Evolutionary conservation across 2,113 vertebrate species (phyloP).

Genomic region (Bufo gargarizans): DNA sequence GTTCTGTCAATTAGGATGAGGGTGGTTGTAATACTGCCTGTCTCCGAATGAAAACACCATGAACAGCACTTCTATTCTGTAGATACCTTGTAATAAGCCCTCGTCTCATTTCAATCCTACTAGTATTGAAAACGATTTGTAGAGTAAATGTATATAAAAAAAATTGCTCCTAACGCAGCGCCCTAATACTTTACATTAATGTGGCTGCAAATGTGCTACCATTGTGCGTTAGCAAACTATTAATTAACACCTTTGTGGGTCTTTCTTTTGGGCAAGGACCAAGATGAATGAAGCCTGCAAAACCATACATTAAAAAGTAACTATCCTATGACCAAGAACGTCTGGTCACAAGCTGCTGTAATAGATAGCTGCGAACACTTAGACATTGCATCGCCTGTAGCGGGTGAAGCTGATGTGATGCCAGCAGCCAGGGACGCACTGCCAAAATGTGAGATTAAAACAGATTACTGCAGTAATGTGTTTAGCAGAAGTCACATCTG

Average conservation of each 20-base stretch:
- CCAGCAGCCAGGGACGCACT: constrained; percentile 25
- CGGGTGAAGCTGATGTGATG: constrained; percentile 4
- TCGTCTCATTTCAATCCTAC: no score
- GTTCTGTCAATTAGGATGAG: no score
- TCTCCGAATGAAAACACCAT: no score
- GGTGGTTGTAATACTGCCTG: no score
- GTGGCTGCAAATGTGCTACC: no score
- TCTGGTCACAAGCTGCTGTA: neutral
- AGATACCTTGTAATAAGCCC: no score
- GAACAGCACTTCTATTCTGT: no score
- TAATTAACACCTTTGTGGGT: no score
- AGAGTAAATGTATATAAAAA: no score
- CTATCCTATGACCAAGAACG: neutral
- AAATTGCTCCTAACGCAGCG: no score
- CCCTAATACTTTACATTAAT: no score
- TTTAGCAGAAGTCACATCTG: constrained; percentile 39
- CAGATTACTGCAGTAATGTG: constrained; percentile 37
- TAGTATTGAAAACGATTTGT: no score
- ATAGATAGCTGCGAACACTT: neutral
- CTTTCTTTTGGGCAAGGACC: neutral
- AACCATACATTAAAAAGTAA: neutral
- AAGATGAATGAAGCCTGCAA: neutral
- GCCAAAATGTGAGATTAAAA: constrained; percentile 30
- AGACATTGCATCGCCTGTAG: neutral
- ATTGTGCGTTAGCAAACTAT: neutral